phyloP scores from a whole-genome alignment of 2,797 vertebrate genomes.

The Balearica regulorum region DNA sequence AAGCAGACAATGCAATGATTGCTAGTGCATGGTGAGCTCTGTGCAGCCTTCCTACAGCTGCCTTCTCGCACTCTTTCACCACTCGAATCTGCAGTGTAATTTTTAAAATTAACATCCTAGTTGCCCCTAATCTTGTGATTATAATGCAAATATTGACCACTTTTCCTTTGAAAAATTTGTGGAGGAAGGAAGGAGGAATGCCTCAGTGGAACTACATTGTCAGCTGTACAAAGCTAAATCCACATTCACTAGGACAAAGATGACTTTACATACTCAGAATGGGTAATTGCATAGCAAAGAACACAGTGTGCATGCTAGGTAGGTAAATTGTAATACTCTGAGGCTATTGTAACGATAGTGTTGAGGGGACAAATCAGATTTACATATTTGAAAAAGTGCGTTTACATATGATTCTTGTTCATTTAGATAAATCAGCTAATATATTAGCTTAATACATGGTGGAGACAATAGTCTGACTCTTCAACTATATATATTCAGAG shows the following conservation, averaged over 20 bases:
- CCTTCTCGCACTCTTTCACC: not conserved
- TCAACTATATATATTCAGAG: not conserved
- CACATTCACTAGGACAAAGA: not conserved
- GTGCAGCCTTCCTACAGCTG: not conserved
- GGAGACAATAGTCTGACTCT: not conserved
- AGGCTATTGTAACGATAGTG: not conserved
- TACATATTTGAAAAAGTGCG: not conserved
- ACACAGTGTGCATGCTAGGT: not conserved
- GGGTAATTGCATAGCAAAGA: not conserved
- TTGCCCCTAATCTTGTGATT: not conserved
- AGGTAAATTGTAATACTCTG: not conserved
- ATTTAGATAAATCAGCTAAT: not conserved
- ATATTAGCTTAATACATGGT: not conserved
- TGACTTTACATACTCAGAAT: not conserved
- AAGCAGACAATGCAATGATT: not conserved
- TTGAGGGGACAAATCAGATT: not conserved
- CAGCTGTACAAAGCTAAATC: not conserved
- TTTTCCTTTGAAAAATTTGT: not conserved
- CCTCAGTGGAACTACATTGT: not conserved
- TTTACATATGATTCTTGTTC: not conserved
- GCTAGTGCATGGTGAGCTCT: not conserved
- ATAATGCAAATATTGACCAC: conserved; percentile 19
- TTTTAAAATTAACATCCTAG: not conserved
- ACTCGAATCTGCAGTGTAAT: not conserved
- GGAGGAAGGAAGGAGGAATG: not conserved